phyloP scores from a whole-genome alignment of 2,888 invertebrate genomes.

The Drosophila hawaiiensis region DNA sequence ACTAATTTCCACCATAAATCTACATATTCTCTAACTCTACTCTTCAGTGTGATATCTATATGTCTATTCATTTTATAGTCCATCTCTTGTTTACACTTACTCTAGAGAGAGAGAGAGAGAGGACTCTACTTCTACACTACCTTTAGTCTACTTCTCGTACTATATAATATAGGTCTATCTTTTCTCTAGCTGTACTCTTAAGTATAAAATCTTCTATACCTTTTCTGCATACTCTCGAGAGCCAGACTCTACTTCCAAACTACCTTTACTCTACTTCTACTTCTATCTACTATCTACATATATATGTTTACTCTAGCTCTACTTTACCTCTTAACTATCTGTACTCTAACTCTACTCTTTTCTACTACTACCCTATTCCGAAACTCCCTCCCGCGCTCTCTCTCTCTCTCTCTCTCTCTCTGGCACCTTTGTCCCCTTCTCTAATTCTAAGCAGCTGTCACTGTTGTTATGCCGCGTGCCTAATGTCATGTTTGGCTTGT shows the following conservation, averaged over 20 bases:
- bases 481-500: slow-evolving; percentile 54
- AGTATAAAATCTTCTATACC: not conserved
- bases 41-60: not conserved
- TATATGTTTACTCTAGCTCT: not conserved
- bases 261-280: not conserved
- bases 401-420: not conserved
- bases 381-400: not conserved
- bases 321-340: not conserved
- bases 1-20: not conserved
- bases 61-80: not conserved
- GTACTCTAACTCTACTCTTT: not conserved
- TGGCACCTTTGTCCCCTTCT: not conserved
- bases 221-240: accelerated
- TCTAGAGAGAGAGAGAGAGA: not conserved
- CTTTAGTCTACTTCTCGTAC: not conserved
- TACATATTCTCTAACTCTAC: not conserved
- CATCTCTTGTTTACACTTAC: not conserved
- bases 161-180: not conserved
- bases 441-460: slow-evolving; percentile 63
- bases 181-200: not conserved
- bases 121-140: not conserved
- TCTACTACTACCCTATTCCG: not conserved
- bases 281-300: not conserved
- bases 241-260: not conserved
- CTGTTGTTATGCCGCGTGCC: slow-evolving; percentile 58